Percentiles rank a stretch among this genome's conserved stretches.
Conservation (phyloP, 2,888 invertebrate genomes). For the Troilus luridus region DNA sequence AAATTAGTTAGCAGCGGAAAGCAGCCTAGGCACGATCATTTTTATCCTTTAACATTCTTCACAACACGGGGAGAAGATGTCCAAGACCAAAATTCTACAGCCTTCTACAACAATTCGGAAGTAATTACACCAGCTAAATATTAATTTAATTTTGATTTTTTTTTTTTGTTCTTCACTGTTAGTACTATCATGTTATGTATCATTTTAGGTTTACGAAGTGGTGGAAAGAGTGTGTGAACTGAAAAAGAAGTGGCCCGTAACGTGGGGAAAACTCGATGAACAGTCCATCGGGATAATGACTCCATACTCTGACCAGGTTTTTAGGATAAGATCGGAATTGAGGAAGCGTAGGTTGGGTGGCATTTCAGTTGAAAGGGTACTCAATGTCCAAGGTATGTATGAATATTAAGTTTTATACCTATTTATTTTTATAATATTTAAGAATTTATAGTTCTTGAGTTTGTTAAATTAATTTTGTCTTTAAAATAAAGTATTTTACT, state of each 20-base stretch:
- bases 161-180: neutral
- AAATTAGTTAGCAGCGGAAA: constrained; percentile 81
- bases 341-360: constrained; percentile 81
- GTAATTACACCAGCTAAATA: constrained; percentile 68
- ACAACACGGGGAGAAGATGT: constrained; percentile 85
- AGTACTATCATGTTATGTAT: constrained; percentile 2
- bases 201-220: constrained; percentile 77
- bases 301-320: constrained; percentile 85
- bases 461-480: no score
- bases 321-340: constrained; percentile 82
- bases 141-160: neutral
- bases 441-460: no score
- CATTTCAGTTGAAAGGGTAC: constrained; percentile 85
- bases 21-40: constrained; percentile 78
- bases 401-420: neutral
- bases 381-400: constrained; percentile 83
- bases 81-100: constrained; percentile 83
- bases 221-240: constrained; percentile 82
- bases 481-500: no score
- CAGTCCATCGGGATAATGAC: constrained; percentile 88
- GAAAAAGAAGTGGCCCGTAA: constrained; percentile 80
- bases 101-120: constrained; percentile 86
- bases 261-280: constrained; percentile 82
- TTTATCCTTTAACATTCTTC: constrained; percentile 84
- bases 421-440: neutral